phyloP scores from a whole-genome alignment of 2,888 invertebrate genomes.

The Polydrusus pterygomalis region DNA sequence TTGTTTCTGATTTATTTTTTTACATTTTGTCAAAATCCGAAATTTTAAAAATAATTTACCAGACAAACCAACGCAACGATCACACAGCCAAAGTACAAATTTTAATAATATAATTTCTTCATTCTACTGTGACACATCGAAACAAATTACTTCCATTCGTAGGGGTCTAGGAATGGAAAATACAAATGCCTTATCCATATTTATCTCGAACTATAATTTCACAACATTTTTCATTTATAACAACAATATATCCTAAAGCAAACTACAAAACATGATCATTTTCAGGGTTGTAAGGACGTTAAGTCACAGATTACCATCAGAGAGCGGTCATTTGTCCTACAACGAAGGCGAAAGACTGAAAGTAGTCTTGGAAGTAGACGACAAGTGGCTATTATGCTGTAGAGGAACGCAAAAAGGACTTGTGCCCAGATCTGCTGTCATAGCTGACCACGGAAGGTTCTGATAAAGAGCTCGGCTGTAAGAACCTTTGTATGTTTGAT shows the following conservation, averaged over 20 bases:
- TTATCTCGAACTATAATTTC: no score
- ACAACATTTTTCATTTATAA: neutral
- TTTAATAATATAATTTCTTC: no score
- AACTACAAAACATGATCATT: slow-evolving; percentile 50
- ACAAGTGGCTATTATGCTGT: slow-evolving; percentile 84
- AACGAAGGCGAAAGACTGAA: slow-evolving; percentile 84
- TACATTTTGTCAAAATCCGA: no score
- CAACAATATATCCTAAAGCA: slow-evolving; percentile 9
- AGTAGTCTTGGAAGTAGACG: slow-evolving; percentile 84
- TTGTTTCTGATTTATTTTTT: neutral
- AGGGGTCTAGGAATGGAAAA: no score
- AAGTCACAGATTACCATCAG: slow-evolving; percentile 84
- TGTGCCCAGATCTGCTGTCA: slow-evolving; percentile 82
- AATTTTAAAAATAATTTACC: no score
- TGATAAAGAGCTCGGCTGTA: slow-evolving; percentile 55
- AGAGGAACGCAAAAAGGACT: slow-evolving; percentile 85
- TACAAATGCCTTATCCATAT: no score
- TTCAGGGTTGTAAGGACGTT: slow-evolving; percentile 82
- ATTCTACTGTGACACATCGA: no score
- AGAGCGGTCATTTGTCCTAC: slow-evolving; percentile 85
- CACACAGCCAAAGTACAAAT: no score
- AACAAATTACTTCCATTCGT: no score
- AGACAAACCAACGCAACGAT: no score
- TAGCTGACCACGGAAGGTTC: slow-evolving; percentile 69
- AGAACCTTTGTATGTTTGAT: neutral